Conservation (phyloP, 1,140 invertebrate species). For the Drosophila sucinea region DNA sequence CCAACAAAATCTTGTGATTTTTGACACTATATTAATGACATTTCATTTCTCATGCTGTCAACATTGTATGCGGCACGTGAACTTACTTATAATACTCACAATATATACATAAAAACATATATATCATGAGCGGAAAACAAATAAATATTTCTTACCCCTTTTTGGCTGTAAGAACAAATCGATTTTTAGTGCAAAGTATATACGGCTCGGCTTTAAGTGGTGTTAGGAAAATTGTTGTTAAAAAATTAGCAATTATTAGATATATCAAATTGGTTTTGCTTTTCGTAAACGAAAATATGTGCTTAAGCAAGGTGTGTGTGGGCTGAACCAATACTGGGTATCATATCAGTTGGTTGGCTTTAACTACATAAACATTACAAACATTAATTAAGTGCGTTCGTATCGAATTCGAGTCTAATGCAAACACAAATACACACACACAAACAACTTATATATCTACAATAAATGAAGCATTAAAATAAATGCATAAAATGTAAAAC, state of each 20-base stretch:
- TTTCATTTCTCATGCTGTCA: slow-evolving; percentile 63
- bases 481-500: slow-evolving; percentile 73
- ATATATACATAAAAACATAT: background rate
- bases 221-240: slow-evolving; percentile 73
- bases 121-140: background rate
- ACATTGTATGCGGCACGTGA: slow-evolving; percentile 30
- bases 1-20: slow-evolving; percentile 34
- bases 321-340: slow-evolving; percentile 38
- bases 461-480: slow-evolving; percentile 68
- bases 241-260: slow-evolving; percentile 78
- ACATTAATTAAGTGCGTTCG: slow-evolving; percentile 48
- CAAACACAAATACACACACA: slow-evolving; percentile 59
- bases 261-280: slow-evolving; percentile 39
- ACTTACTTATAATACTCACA: slow-evolving; percentile 52
- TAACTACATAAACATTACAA: slow-evolving; percentile 2
- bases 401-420: slow-evolving; percentile 41
- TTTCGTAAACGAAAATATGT: slow-evolving; percentile 27
- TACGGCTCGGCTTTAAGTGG: slow-evolving; percentile 23
- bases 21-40: slow-evolving; percentile 33
- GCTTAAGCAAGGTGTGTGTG: slow-evolving; percentile 45
- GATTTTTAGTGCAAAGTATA: slow-evolving; percentile 66
- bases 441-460: slow-evolving; percentile 73
- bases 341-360: slow-evolving; percentile 19
- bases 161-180: slow-evolving; percentile 45
- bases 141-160: background rate